These are phyloP conservation scores for Zaprionus capensis DNA, from an alignment of 1,140 invertebrate species.

Conservation along the genomic window DNA sequence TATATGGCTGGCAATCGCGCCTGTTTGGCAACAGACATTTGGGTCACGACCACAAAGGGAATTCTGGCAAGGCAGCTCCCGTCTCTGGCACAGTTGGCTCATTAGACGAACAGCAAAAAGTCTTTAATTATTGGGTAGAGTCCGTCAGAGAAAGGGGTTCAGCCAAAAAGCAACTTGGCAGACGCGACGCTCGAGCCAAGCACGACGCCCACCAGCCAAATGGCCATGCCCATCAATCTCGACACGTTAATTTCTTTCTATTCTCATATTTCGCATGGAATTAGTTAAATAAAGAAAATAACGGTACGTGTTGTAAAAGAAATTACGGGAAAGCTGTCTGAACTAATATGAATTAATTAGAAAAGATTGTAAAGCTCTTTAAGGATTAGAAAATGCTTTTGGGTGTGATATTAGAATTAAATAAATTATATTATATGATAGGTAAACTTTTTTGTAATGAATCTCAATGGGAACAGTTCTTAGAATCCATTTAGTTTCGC, in stretches of 20 bases:
- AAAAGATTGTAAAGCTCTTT: neutral
- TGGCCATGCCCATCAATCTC: constrained; percentile 67
- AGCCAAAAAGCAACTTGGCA: constrained; percentile 7
- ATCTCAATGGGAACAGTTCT: neutral
- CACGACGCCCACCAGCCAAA: constrained; percentile 53
- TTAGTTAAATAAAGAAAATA: constrained; percentile 6
- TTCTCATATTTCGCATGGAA: constrained; percentile 14
- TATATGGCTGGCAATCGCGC: constrained; percentile 36
- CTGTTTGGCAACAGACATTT: constrained; percentile 64
- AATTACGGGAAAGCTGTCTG: neutral
- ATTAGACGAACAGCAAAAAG: constrained; percentile 63
- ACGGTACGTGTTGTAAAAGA: constrained; percentile 18
- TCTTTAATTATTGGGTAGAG: constrained; percentile 61
- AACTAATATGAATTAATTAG: neutral
- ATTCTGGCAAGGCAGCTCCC: constrained; percentile 41
- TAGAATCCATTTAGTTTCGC: neutral
- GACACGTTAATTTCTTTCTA: constrained; percentile 38
- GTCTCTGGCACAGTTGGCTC: constrained; percentile 28
- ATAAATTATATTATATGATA: too few relatives aligned
- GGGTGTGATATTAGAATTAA: too few relatives aligned
- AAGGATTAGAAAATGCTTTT: too few relatives aligned
- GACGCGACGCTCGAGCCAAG: constrained; percentile 50
- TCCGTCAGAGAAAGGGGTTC: constrained; percentile 11
- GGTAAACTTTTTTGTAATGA: too few relatives aligned
- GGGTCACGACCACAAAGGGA: constrained; percentile 72